phyloP scores from a whole-genome alignment of 2,113 vertebrate genomes.

The Montifringilla adamsi region DNA sequence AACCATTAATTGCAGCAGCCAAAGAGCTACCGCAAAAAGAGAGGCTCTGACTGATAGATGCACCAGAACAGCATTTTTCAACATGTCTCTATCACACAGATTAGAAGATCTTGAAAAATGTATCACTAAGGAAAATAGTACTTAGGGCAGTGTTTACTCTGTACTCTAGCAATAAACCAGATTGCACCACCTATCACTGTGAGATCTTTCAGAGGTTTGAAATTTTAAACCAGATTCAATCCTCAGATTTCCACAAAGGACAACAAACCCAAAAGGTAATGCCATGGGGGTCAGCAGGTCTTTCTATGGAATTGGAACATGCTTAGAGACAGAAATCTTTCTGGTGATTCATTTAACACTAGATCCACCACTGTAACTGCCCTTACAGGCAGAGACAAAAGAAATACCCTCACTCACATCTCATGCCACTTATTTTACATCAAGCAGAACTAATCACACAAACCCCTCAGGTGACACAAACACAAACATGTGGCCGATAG shows the following conservation, averaged over 20 bases:
- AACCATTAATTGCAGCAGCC: not conserved
- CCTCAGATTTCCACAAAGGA: not conserved
- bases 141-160: not conserved
- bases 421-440: not conserved
- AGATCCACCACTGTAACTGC: not conserved
- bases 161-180: not conserved
- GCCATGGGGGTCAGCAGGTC: not conserved
- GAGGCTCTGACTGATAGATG: not conserved
- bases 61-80: not conserved
- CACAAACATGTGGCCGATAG: not conserved
- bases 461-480: not conserved
- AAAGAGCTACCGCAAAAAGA: not conserved
- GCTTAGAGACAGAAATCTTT: not conserved
- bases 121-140: not conserved
- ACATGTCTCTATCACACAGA: not conserved
- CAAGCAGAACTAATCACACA: not conserved
- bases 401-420: not conserved
- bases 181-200: rapidly evolving
- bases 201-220: not conserved
- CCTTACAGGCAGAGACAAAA: not conserved
- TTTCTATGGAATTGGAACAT: not conserved
- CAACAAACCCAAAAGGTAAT: not conserved
- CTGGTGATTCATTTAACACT: not conserved
- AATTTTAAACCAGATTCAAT: not conserved
- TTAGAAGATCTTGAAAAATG: not conserved